Evolutionary conservation across 2,113 vertebrate species (phyloP), one percentile per base, ranked within the genome.

Genomic region (Alexandromys fortis): DNA sequence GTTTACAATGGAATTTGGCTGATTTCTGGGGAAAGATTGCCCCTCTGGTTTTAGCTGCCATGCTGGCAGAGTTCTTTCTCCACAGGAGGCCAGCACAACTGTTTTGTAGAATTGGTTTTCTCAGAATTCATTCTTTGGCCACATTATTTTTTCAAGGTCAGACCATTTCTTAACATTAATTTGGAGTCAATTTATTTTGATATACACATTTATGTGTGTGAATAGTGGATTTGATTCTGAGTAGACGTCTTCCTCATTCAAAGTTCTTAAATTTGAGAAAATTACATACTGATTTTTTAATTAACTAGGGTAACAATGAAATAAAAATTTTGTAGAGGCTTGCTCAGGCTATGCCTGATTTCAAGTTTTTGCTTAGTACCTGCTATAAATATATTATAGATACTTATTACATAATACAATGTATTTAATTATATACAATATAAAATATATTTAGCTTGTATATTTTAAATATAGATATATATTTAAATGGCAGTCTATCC

Each of bases 141-240:
- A 73, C 21, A 52, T 73, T 94, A 70, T 12, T 85, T 95, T 94
- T 89, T 95, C 58, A 83, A 96, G 94, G 55, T 76, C 5, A 72
- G 45, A 87, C 5, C 16, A 65, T 63, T 75, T n/a, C 70, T 16
- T 78, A 52, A 52, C 9, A 6, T 96, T 93, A 65, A 63, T 89
- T 94, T 49, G 77, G 55, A 45, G 28, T 52, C 47, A 21, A 45
- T 16, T 90, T 22, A 70, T 79, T 77, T 78, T 73, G 7, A 11
- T 89, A 52, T 13, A 28, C 24, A 21, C 58, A 19, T 11, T 17
- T 58, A 13, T 68, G 88, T 87, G 79, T 47, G 19, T 70, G 0
- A 19, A 61, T 17, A 49, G 13, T 38, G 28, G 47, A 30, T 38
- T 85, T 68, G 85, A 77, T 92, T 94, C 45, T 89, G 33, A 87